phyloP scores from a whole-genome alignment of 2,113 vertebrate genomes.

The Maccullochella peelii region DNA sequence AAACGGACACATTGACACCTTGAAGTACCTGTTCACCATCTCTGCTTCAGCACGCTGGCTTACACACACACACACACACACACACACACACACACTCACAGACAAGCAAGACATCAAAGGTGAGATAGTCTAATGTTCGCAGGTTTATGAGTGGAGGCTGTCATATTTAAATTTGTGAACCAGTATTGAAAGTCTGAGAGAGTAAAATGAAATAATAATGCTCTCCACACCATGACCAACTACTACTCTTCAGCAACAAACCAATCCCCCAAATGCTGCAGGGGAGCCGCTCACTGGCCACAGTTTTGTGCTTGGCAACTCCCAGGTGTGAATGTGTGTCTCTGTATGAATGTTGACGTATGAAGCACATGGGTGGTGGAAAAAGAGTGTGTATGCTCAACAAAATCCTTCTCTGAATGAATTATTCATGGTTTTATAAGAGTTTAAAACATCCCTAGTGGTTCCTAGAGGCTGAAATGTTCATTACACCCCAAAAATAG shows the following conservation, averaged over 20 bases:
- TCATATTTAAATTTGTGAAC: not conserved
- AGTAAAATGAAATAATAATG: not conserved
- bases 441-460: not conserved
- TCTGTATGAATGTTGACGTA: constrained; percentile 31
- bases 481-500: not conserved
- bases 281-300: not conserved
- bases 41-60: not conserved
- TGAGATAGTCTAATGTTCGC: not conserved
- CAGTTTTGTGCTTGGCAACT: constrained; percentile 15
- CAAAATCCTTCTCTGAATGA: not conserved
- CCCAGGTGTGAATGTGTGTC: not conserved
- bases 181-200: not conserved
- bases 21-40: constrained; percentile 7
- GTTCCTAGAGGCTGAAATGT: not conserved
- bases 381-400: not conserved
- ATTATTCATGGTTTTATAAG: constrained; percentile 11
- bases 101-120: not conserved
- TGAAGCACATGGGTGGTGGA: not conserved
- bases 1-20: constrained; percentile 6
- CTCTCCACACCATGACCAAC: not conserved
- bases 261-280: not conserved
- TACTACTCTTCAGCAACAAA: constrained; percentile 10
- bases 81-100: not conserved
- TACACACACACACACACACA: not conserved
- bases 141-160: not conserved